phyloP scores from a whole-genome alignment of 1,140 invertebrate species.

The Orchestia grillus region DNA sequence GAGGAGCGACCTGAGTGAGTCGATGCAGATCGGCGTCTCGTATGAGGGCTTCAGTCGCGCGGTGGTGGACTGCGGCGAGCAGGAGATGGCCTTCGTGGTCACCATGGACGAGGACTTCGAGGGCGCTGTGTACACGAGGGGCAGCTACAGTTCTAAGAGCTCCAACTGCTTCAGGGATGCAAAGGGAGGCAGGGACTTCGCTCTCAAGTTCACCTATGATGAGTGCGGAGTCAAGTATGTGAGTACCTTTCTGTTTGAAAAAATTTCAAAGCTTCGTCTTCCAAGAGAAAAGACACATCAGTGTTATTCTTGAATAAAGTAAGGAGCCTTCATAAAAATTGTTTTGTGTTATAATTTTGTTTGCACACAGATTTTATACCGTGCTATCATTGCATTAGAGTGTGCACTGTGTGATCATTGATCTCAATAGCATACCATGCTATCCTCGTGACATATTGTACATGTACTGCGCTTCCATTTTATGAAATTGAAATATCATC shows the following conservation, averaged over 20 bases:
- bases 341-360: neutral
- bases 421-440: too few species aligned
- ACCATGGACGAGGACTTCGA: conserved; percentile 75
- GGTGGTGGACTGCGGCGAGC: conserved; percentile 66
- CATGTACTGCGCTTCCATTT: neutral
- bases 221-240: conserved; percentile 75
- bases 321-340: neutral
- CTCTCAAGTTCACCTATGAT: conserved; percentile 75
- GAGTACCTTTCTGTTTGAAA: conserved; percentile 63
- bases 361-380: neutral
- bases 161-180: conserved; percentile 76
- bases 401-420: too few species aligned
- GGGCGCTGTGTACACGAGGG: conserved; percentile 77
- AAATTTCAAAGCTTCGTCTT: too few species aligned
- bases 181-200: conserved; percentile 71
- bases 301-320: neutral
- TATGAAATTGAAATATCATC: too few species aligned
- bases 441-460: neutral
- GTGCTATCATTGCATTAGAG: too few species aligned
- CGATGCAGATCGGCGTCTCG: conserved; percentile 65
- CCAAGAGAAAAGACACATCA: neutral
- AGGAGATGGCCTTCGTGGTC: conserved; percentile 70
- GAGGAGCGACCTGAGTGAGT: conserved; percentile 66
- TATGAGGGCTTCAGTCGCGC: conserved; percentile 65
- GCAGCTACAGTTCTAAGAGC: conserved; percentile 74